phyloP scores from a whole-genome alignment of 1,140 invertebrate species.

The Caenorhabditis briggsae region DNA sequence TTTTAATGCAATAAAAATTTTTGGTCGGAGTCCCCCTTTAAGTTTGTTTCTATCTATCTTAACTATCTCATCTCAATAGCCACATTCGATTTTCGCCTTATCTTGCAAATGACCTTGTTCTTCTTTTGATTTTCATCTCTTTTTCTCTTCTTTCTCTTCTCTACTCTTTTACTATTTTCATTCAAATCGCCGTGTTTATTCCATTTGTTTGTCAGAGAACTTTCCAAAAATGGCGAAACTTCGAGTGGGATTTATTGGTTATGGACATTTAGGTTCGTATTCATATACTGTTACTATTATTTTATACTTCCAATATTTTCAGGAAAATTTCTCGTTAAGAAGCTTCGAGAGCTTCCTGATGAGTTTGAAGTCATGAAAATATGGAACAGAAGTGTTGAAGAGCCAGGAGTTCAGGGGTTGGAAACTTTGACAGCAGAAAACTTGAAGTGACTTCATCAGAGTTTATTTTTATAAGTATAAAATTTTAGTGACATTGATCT shows the following conservation, averaged over 20 bases:
- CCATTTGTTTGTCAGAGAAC: too few species aligned
- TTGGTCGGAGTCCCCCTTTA: not conserved
- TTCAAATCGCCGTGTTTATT: too few species aligned
- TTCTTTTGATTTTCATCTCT: not conserved
- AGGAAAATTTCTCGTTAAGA: slow-evolving; percentile 80
- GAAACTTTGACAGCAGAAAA: slow-evolving; percentile 78
- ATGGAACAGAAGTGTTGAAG: slow-evolving; percentile 80
- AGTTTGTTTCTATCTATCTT: not conserved
- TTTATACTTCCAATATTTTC: slow-evolving; percentile 46
- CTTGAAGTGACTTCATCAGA: slow-evolving; percentile 75
- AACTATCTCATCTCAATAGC: not conserved
- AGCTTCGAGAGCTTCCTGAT: slow-evolving; percentile 73
- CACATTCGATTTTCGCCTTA: not conserved
- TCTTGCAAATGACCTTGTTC: slow-evolving; percentile 62
- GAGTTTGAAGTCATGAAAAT: slow-evolving; percentile 80
- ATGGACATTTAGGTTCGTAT: slow-evolving; percentile 80
- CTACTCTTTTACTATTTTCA: not conserved
- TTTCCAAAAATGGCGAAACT: slow-evolving; percentile 41
- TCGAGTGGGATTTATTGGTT: slow-evolving; percentile 80
- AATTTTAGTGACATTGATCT: slow-evolving; percentile 80
- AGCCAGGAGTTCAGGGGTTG: slow-evolving; percentile 71
- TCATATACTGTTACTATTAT: slow-evolving; percentile 63
- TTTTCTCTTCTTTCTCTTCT: slow-evolving; percentile 40
- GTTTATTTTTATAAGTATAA: not conserved
- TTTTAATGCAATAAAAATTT: too few species aligned